Conservation (phyloP, 2,888 invertebrate genomes). For the Ornithoptera priamus region DNA sequence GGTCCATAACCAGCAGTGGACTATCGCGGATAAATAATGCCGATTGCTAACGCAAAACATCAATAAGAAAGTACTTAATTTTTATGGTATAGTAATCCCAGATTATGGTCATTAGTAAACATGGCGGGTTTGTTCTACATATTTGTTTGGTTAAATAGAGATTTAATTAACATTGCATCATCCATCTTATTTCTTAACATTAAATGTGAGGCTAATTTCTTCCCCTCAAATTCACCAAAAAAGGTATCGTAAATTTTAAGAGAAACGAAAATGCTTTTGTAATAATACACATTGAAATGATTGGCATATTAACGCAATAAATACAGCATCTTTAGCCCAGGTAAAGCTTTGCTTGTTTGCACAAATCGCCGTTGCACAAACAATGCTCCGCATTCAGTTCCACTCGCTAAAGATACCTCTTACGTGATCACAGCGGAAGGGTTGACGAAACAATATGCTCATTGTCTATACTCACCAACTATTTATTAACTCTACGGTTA, state of each 20-base stretch:
- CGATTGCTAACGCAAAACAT: no score
- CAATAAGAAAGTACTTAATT: no score
- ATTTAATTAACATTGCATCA: not conserved
- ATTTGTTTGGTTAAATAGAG: not conserved
- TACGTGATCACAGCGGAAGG: conserved; percentile 50
- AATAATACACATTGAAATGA: conserved; percentile 30
- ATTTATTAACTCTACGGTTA: conserved; percentile 55
- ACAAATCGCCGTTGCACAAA: conserved; percentile 44
- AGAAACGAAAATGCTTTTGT: conserved; percentile 24
- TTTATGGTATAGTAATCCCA: no score
- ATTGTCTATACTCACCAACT: conserved; percentile 43
- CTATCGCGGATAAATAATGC: no score
- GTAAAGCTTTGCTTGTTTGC: conserved; percentile 39
- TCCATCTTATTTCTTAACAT: not conserved
- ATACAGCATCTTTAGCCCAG: conserved; percentile 37
- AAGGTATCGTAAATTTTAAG: not conserved
- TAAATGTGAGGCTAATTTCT: not conserved
- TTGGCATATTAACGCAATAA: conserved; percentile 24
- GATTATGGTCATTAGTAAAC: no score
- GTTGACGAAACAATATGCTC: conserved; percentile 49
- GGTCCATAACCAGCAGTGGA: no score
- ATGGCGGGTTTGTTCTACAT: no score
- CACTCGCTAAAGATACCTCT: conserved; percentile 17
- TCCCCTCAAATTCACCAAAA: not conserved
- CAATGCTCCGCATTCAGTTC: conserved; percentile 35